Evolutionary conservation across 2,888 invertebrate genomes (phyloP), one percentile per base, ranked within the genome.

Genomic region (Athalia cordata): DNA sequence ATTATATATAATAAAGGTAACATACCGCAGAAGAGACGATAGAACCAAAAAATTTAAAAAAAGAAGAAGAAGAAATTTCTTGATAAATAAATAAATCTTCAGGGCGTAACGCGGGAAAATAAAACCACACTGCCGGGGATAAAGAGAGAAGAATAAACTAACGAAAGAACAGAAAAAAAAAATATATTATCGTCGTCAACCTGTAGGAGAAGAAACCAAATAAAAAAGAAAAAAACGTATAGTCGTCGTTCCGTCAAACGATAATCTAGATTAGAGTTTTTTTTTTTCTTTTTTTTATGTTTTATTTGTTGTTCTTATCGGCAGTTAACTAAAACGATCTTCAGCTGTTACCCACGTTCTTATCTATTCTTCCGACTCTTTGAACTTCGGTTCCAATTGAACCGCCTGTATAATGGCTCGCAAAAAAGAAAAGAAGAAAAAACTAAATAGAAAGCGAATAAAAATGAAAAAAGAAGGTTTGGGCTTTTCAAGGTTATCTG

Each of bases 171-270:
- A 29, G 29, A 29, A n/a, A 55, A 55, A 55, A 55, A 55, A 9
- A 55, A 55, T 11, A 11, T n/a, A n/a, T n/a, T n/a, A 29, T 29
- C 2, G 29, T 29, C 29, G 29, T 29, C 29, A 29, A 29, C 29
- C 29, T 29, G 29, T 29, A 29, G 29, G 29, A 29, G 29, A 29
- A 29, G 29, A 29, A 29, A 29, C 3, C 15, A 3, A 29, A 29
- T 29, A 29, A 11, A 9, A 0, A 6, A 43, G 52, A 47, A 68
- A 1, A 7, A 9, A 9, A 6, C 9, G 1, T 4, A 7, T 0
- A 29, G 29, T 29, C 29, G 11, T 55, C 11, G 29, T 68, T 68
- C 43, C 64, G 64, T 68, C 68, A 68, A 68, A 68, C 68, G 55
- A n/a, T 11, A 29, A 4, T 55, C 3, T 64, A 6, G 55, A 68